These are phyloP conservation scores for Spinus olivaceus DNA, from an alignment of 2,797 vertebrate genomes.

Conservation along the genomic window DNA sequence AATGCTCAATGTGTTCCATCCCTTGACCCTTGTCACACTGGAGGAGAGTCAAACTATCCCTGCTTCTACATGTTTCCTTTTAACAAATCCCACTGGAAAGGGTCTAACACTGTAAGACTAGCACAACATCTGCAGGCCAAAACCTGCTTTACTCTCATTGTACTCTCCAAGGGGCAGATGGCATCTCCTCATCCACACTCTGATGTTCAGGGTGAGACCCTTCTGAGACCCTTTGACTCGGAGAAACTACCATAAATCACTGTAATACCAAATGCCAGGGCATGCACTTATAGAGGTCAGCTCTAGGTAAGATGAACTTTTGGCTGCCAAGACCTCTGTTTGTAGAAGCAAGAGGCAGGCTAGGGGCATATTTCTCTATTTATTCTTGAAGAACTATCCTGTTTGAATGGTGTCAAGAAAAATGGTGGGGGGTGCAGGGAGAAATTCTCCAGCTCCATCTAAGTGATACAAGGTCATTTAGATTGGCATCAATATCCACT, in stretches of 20 bases:
- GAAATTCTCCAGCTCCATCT: neutral
- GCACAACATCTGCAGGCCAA: neutral
- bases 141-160: neutral
- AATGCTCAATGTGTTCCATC: neutral
- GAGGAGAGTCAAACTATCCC: neutral
- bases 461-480: neutral
- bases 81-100: neutral
- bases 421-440: neutral
- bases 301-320: conserved; percentile 23
- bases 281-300: neutral
- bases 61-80: neutral
- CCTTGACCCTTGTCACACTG: neutral
- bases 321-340: neutral
- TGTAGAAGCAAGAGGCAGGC: neutral
- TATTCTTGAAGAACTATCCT: conserved; percentile 12
- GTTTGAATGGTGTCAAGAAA: conserved; percentile 28
- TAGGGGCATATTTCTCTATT: conserved; percentile 23
- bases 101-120: neutral
- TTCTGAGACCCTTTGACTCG: neutral
- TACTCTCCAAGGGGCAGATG: neutral
- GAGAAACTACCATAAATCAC: neutral
- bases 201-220: neutral
- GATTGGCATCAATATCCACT: neutral
- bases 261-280: neutral
- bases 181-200: neutral